Conservation (phyloP, 2,888 invertebrate species). For the Chromoteleia sp. region DNA sequence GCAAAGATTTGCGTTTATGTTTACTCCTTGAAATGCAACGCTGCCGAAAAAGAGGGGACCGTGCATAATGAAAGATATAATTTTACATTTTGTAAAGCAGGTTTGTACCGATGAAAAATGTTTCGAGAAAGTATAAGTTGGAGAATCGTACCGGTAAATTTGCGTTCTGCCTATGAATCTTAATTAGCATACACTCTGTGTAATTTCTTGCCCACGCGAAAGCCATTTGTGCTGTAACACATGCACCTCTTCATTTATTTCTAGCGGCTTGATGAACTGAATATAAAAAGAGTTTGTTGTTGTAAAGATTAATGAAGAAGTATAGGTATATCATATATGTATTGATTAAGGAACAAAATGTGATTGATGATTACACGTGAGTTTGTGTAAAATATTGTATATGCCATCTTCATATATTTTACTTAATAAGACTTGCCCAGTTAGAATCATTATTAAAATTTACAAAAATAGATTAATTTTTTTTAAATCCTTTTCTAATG, state of each 20-base stretch:
- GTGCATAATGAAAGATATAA: slow-evolving; percentile 51
- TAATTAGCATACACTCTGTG: slow-evolving; percentile 62
- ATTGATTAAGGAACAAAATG: slow-evolving; percentile 48
- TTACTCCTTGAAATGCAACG: slow-evolving; percentile 25
- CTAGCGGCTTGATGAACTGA: slow-evolving; percentile 43
- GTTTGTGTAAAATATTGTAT: too few species aligned
- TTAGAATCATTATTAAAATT: too few species aligned
- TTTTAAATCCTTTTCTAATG: too few species aligned
- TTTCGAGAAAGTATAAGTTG: slow-evolving; percentile 54
- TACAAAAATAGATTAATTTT: too few species aligned
- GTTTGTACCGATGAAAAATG: slow-evolving; percentile 60
- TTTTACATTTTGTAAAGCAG: slow-evolving; percentile 47
- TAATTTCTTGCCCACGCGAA: slow-evolving; percentile 57
- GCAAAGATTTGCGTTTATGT: slow-evolving; percentile 9
- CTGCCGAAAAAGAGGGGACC: slow-evolving; percentile 11
- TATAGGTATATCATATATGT: slow-evolving; percentile 19
- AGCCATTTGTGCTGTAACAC: slow-evolving; percentile 52
- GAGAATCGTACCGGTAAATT: slow-evolving; percentile 61
- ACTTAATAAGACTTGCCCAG: slow-evolving; percentile 26
- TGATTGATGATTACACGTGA: slow-evolving; percentile 34
- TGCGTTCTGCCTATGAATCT: slow-evolving; percentile 57
- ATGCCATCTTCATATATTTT: slow-evolving; percentile 36
- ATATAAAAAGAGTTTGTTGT: slow-evolving; percentile 53
- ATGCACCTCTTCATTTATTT: slow-evolving; percentile 55
- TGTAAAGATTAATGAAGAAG: slow-evolving; percentile 54